Percentiles rank a stretch among this genome's conserved stretches.
phyloP scores from a whole-genome alignment of 2,888 invertebrate species.

The Entomobrya proxima region DNA sequence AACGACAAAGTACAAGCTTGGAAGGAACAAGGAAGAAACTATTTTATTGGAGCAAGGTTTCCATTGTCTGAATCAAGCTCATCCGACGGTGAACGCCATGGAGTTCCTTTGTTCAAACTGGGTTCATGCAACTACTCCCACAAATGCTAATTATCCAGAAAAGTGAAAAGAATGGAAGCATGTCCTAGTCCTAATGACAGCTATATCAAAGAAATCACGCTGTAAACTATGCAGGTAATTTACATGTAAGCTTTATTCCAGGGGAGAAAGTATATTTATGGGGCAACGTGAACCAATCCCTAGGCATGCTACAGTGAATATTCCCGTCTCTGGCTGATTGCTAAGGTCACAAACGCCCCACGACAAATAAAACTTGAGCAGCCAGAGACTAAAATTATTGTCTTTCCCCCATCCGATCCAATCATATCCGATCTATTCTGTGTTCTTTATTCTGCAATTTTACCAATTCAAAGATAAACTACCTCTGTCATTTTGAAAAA shows the following conservation, averaged over 20 bases:
- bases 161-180: background rate
- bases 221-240: background rate
- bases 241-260: background rate
- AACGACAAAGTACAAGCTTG: no score
- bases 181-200: slow-evolving; percentile 35
- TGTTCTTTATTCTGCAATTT: no score
- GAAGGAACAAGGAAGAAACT: background rate
- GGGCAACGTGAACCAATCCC: no score
- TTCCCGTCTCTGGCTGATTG: no score
- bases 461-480: no score
- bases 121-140: background rate
- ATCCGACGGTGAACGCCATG: background rate
- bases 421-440: no score
- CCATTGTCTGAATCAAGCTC: background rate
- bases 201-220: background rate
- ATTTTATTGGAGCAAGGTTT: slow-evolving; percentile 28
- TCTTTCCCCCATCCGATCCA: no score
- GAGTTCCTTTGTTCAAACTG: slow-evolving; percentile 25
- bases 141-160: background rate
- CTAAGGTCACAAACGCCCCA: no score
- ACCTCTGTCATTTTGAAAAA: no score
- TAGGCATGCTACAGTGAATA: no score
- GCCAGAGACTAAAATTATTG: no score
- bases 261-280: background rate
- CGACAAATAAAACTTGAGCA: no score